Base-by-base conservation (phyloP, 2,797 vertebrate species). In the Tokudaia muenninki region DNA sequence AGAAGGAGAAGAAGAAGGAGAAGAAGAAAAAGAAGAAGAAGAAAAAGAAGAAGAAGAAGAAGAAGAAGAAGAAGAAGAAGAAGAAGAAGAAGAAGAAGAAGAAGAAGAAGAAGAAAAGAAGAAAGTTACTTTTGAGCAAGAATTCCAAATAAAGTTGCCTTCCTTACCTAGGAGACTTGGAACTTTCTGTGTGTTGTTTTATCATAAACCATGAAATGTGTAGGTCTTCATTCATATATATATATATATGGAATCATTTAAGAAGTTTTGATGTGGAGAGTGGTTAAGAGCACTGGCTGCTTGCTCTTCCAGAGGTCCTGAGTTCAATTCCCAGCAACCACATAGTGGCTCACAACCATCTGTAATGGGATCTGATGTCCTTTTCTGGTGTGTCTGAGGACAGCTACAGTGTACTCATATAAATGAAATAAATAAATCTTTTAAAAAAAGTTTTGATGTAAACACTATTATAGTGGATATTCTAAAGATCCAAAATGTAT, bases 391-490 rank as follows among this genome's bases (percentile, higher is more conserved):
- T 61, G 59, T 61, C 59, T 61, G 57, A 59, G 21, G 57, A 59
- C 57, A 59, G 57, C 19, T 21, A 9, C 59, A 26, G 59, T 61
- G 59, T 61, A 24, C 22, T 41, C 41, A 41, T 41, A 41, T 41
- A 41, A 41, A 41, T 41, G 41, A 41, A 41, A 41, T 41, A 41
- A 41, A 41, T 41, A 41, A 41, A 61, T 61, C 59, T 61, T 59
- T 59, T 59, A 17, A 57, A 94, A 94, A 97, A 80, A 12, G 26
- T 91, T 87, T 81, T 82, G 70, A 95, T 96, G 24, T 80, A 59
- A 96, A 98, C 97, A 79, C 14, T 14, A 0, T 92, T 97, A 79
- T 90, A 59, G 52, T 82, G 70, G 52, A 89, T 96, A 95, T 97
- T 70, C 87, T 92, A 67, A 96, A 95, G 84, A 90, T 88, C 90